Evolutionary conservation across 2,113 vertebrate species (phyloP).

Genomic region (Calypte anna): DNA sequence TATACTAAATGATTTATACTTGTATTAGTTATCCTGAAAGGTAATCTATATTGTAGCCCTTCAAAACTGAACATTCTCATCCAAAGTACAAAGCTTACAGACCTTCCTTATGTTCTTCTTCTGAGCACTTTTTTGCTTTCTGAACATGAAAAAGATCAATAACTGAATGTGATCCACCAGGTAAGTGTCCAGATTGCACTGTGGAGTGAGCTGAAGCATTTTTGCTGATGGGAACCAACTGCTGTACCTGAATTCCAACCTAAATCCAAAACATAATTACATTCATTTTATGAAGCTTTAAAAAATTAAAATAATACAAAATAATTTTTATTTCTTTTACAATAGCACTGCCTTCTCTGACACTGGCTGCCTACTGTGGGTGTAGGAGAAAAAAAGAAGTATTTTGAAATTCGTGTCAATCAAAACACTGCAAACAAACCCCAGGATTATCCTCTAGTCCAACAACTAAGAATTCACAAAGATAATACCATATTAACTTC

Average conservation of each 20-base stretch:
- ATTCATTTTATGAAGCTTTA: not conserved
- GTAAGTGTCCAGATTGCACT: constrained; percentile 59
- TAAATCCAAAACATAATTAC: constrained; percentile 43
- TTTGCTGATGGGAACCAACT: constrained; percentile 80
- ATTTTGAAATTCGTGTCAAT: not conserved
- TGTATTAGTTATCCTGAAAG: not conserved
- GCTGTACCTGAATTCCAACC: constrained; percentile 93
- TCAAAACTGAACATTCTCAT: not conserved
- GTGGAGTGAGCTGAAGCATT: constrained; percentile 38
- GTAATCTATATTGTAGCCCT: not conserved
- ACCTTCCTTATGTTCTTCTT: constrained; percentile 78
- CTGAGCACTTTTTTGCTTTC: constrained; percentile 62
- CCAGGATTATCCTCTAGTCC: not conserved
- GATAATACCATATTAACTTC: not conserved
- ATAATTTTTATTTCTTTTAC: not conserved
- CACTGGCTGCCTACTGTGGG: not conserved
- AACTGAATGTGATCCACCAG: constrained; percentile 81
- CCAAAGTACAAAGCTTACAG: constrained; percentile 16
- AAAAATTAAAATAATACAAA: not conserved
- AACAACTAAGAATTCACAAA: not conserved
- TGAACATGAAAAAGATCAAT: constrained; percentile 85
- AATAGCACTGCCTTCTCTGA: not conserved
- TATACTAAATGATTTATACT: not conserved
- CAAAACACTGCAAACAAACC: not conserved
- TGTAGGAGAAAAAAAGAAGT: not conserved